Base-by-base conservation (phyloP, 2,888 invertebrate species). In the Dione vanillae region DNA sequence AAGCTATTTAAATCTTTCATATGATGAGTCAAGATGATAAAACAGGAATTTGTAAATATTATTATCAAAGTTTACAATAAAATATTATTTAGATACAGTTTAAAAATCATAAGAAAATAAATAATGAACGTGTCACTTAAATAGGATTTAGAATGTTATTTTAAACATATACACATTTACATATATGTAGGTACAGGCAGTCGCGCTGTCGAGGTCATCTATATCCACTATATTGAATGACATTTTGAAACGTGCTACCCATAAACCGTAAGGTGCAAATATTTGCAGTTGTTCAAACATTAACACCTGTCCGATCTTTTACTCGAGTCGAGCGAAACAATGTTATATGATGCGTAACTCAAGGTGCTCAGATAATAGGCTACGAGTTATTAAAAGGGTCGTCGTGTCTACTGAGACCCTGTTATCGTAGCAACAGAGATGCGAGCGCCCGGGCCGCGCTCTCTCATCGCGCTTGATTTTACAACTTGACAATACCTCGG, bases 371-470 rank as follows among this genome's bases (percentile, higher is more conserved):
- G 88, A 90, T 90, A 90, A 90, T 87, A 82, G 86, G 84, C 84
- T 79, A 85, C 87, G 59, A 61, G 49, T 88, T 89, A 89, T 84
- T 88, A 89, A 89, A 90, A 87, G 85, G 86, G 81, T 82, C 84
- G 86, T 85, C 85, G 86, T 80, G 84, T 85, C 79, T 84, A 83
- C 80, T 81, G 81, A 85, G 86, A 86, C 86, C 86, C 86, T 89
- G 90, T 92, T 91, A 91, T 92, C 92, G 88, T 81, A 79, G 80
- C 80, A 82, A 78, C 76, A 82, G 89, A 88, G 92, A 91, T 90
- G 91, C 87, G 85, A 85, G 85, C 85, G 83, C 76, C 82, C 84
- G 84, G 85, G 78, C 81, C 83, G 84, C 87, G 82, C 85, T 84
- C 84, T 83, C 84, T 84, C 87, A 88, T 84, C 89, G 86, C 86